Evolutionary conservation across 1,140 invertebrate species (phyloP).

Genomic region (Diabrotica undecimpunctata): DNA sequence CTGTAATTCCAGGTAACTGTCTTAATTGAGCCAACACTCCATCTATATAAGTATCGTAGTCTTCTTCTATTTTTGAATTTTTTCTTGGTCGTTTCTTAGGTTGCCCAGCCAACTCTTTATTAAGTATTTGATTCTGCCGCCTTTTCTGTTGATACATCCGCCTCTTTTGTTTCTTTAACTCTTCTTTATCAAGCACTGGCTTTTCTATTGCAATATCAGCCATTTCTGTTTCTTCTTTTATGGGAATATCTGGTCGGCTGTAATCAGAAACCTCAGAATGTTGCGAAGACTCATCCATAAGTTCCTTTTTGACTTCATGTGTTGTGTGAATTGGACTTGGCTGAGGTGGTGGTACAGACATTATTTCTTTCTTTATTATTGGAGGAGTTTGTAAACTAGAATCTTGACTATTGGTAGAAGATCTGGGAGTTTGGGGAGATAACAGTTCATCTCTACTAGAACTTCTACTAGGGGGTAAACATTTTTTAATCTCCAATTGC

Average conservation of each 20-base stretch:
- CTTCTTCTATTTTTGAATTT: conserved; percentile 81
- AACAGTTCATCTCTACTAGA: conserved; percentile 46
- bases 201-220: conserved; percentile 35
- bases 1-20: conserved; percentile 76
- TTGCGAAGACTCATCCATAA: conserved; percentile 58
- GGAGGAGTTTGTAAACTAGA: conserved; percentile 45
- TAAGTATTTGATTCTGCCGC: conserved; percentile 57
- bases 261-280: conserved; percentile 59
- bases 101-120: conserved; percentile 48
- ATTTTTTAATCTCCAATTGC: conserved; percentile 45
- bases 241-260: conserved; percentile 53
- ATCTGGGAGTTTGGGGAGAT: conserved; percentile 45
- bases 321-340: conserved; percentile 45
- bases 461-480: conserved; percentile 40
- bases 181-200: conserved; percentile 45
- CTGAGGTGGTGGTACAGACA: conserved; percentile 18
- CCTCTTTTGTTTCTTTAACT: conserved; percentile 75
- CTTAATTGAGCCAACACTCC: conserved; percentile 80
- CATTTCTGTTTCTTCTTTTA: conserved; percentile 56
- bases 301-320: conserved; percentile 59
- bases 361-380: conserved; percentile 39
- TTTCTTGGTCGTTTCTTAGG: conserved; percentile 80
- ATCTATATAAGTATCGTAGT: conserved; percentile 87
- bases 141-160: conserved; percentile 81
- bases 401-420: conserved; percentile 45